Evolutionary conservation across 2,797 vertebrate species (phyloP).

Genomic region (Xiphophorus birchmanni): DNA sequence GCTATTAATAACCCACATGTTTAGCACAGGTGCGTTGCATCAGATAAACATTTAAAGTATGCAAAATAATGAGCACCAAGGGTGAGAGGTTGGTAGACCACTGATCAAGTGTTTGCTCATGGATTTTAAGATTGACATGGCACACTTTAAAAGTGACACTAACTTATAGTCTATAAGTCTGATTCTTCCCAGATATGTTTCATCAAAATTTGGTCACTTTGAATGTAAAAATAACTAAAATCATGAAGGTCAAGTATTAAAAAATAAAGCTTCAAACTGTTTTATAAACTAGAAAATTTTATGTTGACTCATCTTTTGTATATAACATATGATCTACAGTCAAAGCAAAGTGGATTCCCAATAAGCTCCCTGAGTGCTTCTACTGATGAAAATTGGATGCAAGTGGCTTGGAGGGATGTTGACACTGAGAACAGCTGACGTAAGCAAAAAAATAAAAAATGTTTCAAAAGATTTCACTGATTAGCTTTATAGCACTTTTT

Average conservation of each 20-base stretch:
- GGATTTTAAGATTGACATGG: background rate
- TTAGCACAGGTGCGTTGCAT: background rate
- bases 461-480: conserved; percentile 9
- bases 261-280: background rate
- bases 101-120: background rate
- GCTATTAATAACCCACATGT: background rate
- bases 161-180: background rate
- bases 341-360: background rate
- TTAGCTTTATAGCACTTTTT: conserved; percentile 9
- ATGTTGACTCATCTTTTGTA: background rate
- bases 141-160: background rate
- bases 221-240: background rate
- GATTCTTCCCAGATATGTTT: background rate
- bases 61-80: background rate
- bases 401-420: background rate
- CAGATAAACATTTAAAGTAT: background rate
- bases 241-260: background rate
- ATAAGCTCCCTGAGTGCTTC: background rate
- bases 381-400: conserved; percentile 7
- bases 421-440: conserved; percentile 7
- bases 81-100: background rate
- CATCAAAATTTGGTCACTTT: background rate
- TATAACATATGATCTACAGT: background rate
- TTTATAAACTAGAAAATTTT: background rate
- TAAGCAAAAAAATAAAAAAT: background rate